Percentiles rank a stretch among this genome's conserved stretches.
These are phyloP conservation scores for Chaenocephalus aceratus DNA, from an alignment of 2,113 vertebrate species.

Conservation along the genomic window DNA sequence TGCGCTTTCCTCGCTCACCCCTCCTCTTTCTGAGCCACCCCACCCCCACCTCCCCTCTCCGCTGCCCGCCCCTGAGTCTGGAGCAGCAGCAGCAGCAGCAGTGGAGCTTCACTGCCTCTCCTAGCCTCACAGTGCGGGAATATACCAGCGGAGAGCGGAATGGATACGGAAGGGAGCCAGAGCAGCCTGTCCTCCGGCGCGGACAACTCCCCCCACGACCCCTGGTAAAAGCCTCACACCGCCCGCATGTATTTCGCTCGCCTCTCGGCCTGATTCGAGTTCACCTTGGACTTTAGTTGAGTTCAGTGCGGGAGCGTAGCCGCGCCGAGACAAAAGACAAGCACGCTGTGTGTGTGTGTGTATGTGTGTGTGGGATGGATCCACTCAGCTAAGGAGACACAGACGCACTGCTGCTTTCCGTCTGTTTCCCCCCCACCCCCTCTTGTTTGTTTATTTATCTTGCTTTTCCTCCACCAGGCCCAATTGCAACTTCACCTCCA, in stretches of 20 bases:
- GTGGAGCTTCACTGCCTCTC: conserved; percentile 80
- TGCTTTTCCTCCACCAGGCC: conserved; percentile 56
- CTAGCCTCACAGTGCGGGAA: conserved; percentile 84
- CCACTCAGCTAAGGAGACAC: conserved; percentile 70
- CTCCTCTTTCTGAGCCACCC: conserved; percentile 67
- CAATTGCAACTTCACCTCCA: conserved; percentile 78
- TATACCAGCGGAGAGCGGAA: conserved; percentile 87
- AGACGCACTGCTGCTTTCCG: conserved; percentile 67
- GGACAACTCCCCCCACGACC: conserved; percentile 94
- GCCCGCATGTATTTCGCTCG: conserved; percentile 23
- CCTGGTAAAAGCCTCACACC: conserved; percentile 86
- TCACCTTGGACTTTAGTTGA: conserved; percentile 81
- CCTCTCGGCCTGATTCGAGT: conserved; percentile 67
- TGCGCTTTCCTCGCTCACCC: conserved; percentile 50
- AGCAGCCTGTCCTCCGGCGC: conserved; percentile 93
- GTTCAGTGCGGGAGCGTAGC: conserved; percentile 76
- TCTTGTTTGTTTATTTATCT: conserved; percentile 68
- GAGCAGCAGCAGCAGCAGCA: conserved; percentile 71
- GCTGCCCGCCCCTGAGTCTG: conserved; percentile 83
- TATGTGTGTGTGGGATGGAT: conserved; percentile 74
- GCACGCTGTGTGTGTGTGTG: conserved; percentile 69
- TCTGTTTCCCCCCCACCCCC: conserved; percentile 5
- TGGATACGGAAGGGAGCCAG: conserved; percentile 96
- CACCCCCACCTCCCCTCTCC: conserved; percentile 51
- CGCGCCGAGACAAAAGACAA: conserved; percentile 84